phyloP scores from a whole-genome alignment of 2,888 invertebrate genomes.

The Lissonota sp. region DNA sequence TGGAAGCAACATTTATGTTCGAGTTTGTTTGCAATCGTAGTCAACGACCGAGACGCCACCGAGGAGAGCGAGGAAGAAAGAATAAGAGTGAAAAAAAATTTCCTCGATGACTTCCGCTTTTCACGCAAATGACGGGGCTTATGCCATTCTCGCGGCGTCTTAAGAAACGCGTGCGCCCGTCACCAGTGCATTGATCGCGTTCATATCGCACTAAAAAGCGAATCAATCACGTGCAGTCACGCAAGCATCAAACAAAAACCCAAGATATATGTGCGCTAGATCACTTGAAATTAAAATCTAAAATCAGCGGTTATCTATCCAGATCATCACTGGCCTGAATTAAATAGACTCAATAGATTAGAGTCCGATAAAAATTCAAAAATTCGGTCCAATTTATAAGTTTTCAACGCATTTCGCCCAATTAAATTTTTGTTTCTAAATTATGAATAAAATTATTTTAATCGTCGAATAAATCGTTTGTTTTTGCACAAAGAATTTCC shows the following conservation, averaged over 20 bases:
- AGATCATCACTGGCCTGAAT: too few relatives aligned
- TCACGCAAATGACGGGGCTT: slow-evolving; percentile 72
- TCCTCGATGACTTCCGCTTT: slow-evolving; percentile 72
- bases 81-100: slow-evolving; percentile 66
- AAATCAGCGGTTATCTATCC: too few relatives aligned
- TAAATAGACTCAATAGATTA: too few relatives aligned
- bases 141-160: slow-evolving; percentile 26
- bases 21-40: slow-evolving; percentile 62
- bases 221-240: not conserved
- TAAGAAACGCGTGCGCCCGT: slow-evolving; percentile 16
- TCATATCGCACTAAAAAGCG: not conserved
- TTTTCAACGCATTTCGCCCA: too few relatives aligned
- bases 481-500: too few relatives aligned
- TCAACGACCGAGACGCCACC: slow-evolving; percentile 67
- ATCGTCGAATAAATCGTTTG: too few relatives aligned
- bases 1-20: slow-evolving; percentile 25
- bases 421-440: too few relatives aligned
- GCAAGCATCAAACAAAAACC: not conserved
- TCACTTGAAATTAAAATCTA: too few relatives aligned
- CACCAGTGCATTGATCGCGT: slow-evolving; percentile 9
- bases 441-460: too few relatives aligned
- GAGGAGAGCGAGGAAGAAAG: slow-evolving; percentile 30
- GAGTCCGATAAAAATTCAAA: too few relatives aligned
- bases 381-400: too few relatives aligned
- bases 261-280: too few relatives aligned